Evolutionary conservation across 1,140 invertebrate genomes (phyloP), one percentile per base, ranked within the genome.

Genomic region (Eumaeus atala): DNA sequence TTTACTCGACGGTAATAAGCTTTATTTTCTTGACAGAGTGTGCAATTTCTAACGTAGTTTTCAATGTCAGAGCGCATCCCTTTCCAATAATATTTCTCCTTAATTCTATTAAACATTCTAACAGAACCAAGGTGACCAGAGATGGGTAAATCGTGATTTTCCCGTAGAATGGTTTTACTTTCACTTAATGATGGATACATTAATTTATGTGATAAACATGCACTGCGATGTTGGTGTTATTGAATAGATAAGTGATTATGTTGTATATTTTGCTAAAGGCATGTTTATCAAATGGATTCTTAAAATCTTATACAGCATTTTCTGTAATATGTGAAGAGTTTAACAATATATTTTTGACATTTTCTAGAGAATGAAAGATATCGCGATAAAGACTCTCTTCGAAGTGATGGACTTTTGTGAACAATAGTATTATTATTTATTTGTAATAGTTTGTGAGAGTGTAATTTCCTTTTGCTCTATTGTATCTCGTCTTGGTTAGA

Each of bases 21-120:
- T 50, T 67, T 67, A 37, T 67, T 67, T 35, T n/a, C 14, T 36
- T 64, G 65, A 17, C 65, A 67, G 6, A 17, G 16, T 34, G 21
- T 47, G 51, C 65, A 67, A 9, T 62, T 50, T 34, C 62, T 62
- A 18, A 64, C 59, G 51, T 58, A 67, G 12, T 28, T 36, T 57
- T 67, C 66, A 1, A 67, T 60, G 11, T 67, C 66, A 9, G n/a
- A 10, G 3, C 61, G 56, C 65, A 67, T 67, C 9, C 36, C 17
- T 53, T 67, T 67, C 65, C 59, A 67, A 38, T 61, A 63, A 38
- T 57, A 67, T 0, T 3, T 12, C 37, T 61, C 56, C 48, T 58
- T 44, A 4, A 67, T 61, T 60, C 65, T 55, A 21, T 48, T 62
- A 3, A 14, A 37, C 65, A 67, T 67, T 10, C 59, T 35, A 4